These are phyloP conservation scores for Thelaira solivaga DNA, from an alignment of 2,888 invertebrate species.

Conservation along the genomic window DNA sequence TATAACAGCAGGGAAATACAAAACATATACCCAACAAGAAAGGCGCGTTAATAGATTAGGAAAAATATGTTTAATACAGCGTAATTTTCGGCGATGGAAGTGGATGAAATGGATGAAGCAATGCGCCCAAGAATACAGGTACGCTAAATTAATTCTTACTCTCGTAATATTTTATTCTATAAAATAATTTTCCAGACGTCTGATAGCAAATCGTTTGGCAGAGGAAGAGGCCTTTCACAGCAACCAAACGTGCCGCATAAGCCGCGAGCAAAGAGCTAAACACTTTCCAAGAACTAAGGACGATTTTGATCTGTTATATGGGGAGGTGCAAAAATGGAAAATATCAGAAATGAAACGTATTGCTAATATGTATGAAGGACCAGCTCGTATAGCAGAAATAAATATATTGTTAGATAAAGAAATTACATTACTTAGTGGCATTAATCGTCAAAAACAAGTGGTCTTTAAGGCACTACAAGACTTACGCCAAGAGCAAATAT, in stretches of 20 bases:
- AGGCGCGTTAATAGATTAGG: conserved; percentile 79
- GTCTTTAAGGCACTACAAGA: conserved; percentile 81
- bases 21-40: conserved; percentile 82
- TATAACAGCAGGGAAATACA: conserved; percentile 81
- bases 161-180: too few species aligned
- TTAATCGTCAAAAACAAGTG: conserved; percentile 83
- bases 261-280: conserved; percentile 81
- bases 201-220: conserved; percentile 76
- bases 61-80: conserved; percentile 82
- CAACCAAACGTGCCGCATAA: conserved; percentile 73
- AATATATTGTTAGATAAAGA: conserved; percentile 85
- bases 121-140: conserved; percentile 78
- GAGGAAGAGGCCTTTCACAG: conserved; percentile 69
- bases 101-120: conserved; percentile 78
- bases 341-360: conserved; percentile 80
- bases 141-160: too few species aligned
- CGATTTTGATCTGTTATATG: conserved; percentile 86
- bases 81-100: conserved; percentile 76
- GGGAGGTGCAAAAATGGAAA: conserved; percentile 77
- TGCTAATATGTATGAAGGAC: conserved; percentile 81
- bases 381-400: conserved; percentile 84
- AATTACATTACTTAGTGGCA: conserved; percentile 79
- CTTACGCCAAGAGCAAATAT: conserved; percentile 80
- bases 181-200: conserved; percentile 68
- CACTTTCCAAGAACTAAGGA: conserved; percentile 84